Conservation (phyloP, 1,140 invertebrate species). For the Andricus grossulariae region DNA sequence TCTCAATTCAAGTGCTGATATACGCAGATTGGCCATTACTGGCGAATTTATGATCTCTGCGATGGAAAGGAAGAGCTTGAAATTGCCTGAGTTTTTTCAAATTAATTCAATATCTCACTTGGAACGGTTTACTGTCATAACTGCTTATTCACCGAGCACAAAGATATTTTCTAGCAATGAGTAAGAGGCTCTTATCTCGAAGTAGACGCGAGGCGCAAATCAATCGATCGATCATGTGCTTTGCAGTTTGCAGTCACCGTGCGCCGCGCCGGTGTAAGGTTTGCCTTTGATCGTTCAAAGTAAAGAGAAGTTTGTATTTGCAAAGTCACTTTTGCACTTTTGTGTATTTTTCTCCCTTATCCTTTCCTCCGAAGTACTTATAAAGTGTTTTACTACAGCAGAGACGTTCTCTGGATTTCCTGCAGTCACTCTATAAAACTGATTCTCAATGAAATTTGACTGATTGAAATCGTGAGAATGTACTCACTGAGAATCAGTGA, state of each 20-base stretch:
- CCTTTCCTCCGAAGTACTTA: neutral
- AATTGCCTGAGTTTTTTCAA: slow-evolving; percentile 33
- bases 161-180: slow-evolving; percentile 30
- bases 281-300: too few species aligned
- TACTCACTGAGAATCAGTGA: too few species aligned
- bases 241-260: neutral
- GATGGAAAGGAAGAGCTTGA: neutral
- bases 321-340: slow-evolving; percentile 9
- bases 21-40: neutral
- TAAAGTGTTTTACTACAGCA: too few species aligned
- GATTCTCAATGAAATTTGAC: too few species aligned
- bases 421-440: too few species aligned
- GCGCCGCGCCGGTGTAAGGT: neutral
- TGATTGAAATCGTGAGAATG: too few species aligned
- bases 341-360: neutral
- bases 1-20: too few species aligned
- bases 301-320: neutral
- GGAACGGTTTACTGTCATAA: slow-evolving; percentile 18
- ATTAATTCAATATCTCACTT: slow-evolving; percentile 42
- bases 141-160: slow-evolving; percentile 27
- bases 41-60: slow-evolving; percentile 37
- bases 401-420: too few species aligned
- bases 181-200: neutral
- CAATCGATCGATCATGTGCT: slow-evolving; percentile 2
- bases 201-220: neutral